Percentiles rank a stretch among this genome's conserved stretches.
Evolutionary conservation across 2,113 vertebrate species (phyloP).

Genomic region (Toxotes chatareus): DNA sequence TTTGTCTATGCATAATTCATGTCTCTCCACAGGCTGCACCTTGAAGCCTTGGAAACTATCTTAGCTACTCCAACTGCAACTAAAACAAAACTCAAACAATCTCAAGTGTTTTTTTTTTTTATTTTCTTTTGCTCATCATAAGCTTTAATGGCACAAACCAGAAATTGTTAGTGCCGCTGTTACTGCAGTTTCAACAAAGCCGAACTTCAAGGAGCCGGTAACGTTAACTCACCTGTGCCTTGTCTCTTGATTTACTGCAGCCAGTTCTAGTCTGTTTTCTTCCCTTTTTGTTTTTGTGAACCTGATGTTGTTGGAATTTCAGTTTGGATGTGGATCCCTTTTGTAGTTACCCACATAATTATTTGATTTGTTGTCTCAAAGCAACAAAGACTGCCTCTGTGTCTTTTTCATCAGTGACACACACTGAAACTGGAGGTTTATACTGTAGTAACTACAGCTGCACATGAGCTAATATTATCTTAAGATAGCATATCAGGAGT

Average conservation of each 20-base stretch:
- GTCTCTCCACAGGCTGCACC: constrained; percentile 46
- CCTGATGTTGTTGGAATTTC: constrained; percentile 9
- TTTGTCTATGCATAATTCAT: constrained; percentile 75
- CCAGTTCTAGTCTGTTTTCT: background rate
- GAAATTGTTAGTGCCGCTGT: constrained; percentile 19
- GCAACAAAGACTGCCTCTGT: background rate
- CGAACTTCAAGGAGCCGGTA: background rate
- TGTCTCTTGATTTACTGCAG: background rate
- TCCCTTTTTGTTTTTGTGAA: background rate
- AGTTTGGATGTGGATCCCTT: background rate
- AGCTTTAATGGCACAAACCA: constrained; percentile 36
- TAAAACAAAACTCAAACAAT: constrained; percentile 62
- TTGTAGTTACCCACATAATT: background rate
- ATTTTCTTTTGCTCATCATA: constrained; percentile 9
- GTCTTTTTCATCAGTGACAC: background rate
- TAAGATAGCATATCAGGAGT: background rate
- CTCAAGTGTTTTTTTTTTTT: background rate
- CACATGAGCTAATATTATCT: background rate
- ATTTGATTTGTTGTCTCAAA: constrained; percentile 17
- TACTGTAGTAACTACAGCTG: too few relatives aligned
- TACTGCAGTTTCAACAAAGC: background rate
- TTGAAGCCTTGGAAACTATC: constrained; percentile 62
- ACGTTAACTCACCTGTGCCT: background rate
- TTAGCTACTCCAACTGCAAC: constrained; percentile 42
- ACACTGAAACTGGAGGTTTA: background rate